Evolutionary conservation across 1,140 invertebrate genomes (phyloP).

Genomic region (Pentalonia nigronervosa): DNA sequence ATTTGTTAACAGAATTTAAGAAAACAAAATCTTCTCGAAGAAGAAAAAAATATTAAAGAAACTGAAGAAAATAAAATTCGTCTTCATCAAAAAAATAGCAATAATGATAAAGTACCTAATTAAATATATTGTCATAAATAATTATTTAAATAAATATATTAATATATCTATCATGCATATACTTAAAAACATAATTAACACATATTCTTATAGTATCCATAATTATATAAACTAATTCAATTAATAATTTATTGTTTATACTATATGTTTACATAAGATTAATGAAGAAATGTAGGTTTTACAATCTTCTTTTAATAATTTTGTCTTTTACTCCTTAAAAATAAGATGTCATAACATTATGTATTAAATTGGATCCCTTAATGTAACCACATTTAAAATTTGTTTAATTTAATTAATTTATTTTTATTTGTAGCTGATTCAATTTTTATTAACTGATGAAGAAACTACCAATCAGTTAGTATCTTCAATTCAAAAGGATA

Average conservation of each 20-base stretch:
- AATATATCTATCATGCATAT: neutral
- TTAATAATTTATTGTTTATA: neutral
- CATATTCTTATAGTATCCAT: neutral
- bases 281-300: neutral
- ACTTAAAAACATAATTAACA: neutral
- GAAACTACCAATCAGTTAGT: constrained; percentile 33
- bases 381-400: too few species aligned
- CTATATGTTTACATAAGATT: neutral
- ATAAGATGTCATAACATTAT: neutral
- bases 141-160: neutral
- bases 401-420: neutral
- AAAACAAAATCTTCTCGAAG: constrained; percentile 32
- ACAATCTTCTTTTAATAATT: neutral
- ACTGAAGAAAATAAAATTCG: constrained; percentile 41
- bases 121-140: neutral
- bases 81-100: neutral
- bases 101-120: constrained; percentile 43
- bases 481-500: constrained; percentile 24
- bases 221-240: neutral
- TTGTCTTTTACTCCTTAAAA: neutral
- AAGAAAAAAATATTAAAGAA: constrained; percentile 33
- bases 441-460: constrained; percentile 40
- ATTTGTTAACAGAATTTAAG: neutral
- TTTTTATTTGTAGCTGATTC: constrained; percentile 34
- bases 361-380: too few species aligned